Evolutionary conservation across 2,113 vertebrate species (phyloP), one percentile per base, ranked within the genome.

Genomic region (Corythaixoides concolor): DNA sequence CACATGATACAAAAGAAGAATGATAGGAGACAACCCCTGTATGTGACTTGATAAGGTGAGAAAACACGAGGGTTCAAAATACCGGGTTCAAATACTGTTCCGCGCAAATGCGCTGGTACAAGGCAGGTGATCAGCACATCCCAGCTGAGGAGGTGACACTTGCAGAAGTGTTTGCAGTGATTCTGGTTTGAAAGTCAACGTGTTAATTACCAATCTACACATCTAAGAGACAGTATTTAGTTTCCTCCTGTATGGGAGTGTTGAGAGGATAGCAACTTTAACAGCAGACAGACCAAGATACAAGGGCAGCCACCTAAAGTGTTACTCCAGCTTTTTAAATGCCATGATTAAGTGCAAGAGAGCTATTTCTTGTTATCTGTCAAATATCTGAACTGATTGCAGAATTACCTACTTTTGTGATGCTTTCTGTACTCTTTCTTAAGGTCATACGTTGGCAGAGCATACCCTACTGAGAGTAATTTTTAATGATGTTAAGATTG

Each of bases 291-390:
- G 64, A 30, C 58, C 26, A 81, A 12, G 14, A 39, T 59, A 43
- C 17, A 47, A 67, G 56, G 64, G 41, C 84, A 89, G 56, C n/a
- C 77, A 60, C 23, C 43, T 32, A 1, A 47, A 87, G 37, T 3
- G 15, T 81, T 78, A 69, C 26, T 86, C 6, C 27, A 79, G 55
- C 64, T 96, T 95, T 85, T 28, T 72, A 87, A 95, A 91, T 90
- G 66, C 49, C 49, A 69, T 12, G 14, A 50, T 81, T 75, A 68
- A 79, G 26, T 58, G 37, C 62, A 53, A 58, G 77, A 70, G 59
- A 26, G 39, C 67, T 17, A 4, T 56, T 63, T 80, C 74, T 84
- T 88, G 73, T 91, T 86, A 80, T 10, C 70, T 90, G 83, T 77
- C 75, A 85, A 35, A 19, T 55, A 84, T 23, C 35, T 69, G 69